Evolutionary conservation across 2,888 invertebrate genomes (phyloP), one percentile per base, ranked within the genome.

Genomic region (Andricus quercusramuli): DNA sequence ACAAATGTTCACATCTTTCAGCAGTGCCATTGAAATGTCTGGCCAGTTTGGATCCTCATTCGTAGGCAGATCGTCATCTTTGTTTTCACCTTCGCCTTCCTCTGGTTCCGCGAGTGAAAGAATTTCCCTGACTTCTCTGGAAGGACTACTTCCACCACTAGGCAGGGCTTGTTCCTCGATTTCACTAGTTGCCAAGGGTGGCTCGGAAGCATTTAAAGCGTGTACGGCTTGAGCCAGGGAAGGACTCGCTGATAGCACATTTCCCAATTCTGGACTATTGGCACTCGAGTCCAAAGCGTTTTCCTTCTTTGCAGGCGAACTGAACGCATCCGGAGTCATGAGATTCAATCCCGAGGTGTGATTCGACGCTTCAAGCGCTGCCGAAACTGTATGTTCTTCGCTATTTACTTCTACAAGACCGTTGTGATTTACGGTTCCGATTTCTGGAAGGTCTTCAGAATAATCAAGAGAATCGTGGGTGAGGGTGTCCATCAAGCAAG

Each of bases 281-380:
- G 89, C 83, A 77, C 87, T 88, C 9, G 92, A 91, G 29, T 91
- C 93, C n/a, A 92, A 81, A 22, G 90, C 91, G 77, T 88, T 91
- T 4, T 93, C 93, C 83, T 92, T 93, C 82, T 93, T 93, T 89
- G 95, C 95, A 86, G 94, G 94, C 1, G 95, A 94, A 83, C 95
- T 95, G 87, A 98, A 98, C 25, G 97, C 97, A 90, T 98, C 97
- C 0, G 98, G 98, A 0, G 98, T 97, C 96, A 98, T 97, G 41
- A 97, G 94, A 89, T 96, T 97, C 37, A 97, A 93, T 44, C 94
- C 93, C 15, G 93, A 90, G 81, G 91, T 93, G 64, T 90, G 91
- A 83, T 90, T 93, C 80, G 84, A 86, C 70, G 87, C 88, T 77
- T 92, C 92, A 47, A 90, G 87, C 86, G 94, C 88, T 80, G 91